Evolutionary conservation across 2,888 invertebrate genomes (phyloP), one percentile per base, ranked within the genome.

Genomic region (Andrena flavipes): DNA sequence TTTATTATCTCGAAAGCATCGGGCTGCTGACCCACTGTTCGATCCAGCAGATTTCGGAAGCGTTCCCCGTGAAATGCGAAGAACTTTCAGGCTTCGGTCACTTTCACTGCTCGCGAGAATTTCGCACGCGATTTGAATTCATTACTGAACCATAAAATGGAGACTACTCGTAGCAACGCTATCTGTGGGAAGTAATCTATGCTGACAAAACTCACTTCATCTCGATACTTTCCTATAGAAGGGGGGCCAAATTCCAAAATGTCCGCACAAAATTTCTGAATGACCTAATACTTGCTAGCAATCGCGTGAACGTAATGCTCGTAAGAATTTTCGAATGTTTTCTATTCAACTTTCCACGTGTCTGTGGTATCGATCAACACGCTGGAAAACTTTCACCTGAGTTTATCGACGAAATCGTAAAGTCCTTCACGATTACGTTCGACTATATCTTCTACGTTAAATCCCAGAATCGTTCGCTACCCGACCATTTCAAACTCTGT

Each of bases 21-120:
- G 7, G 48, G 49, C 10, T 23, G 49, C 56, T 67, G 62, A 35
- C 23, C 26, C 56, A 48, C 42, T 16, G 59, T 49, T 35, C 49
- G 49, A 49, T 60, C 59, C 13, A 76, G n/a, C 65, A 63, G 70
- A 82, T 84, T 87, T 87, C 49, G 54, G 72, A 68, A 80, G 62
- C 64, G 42, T 68, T 85, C 76, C 48, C 64, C 26, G 63, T 63
- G 65, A 84, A 87, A 84, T 80, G 68, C 42, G 26, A 78, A 23
- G 68, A 85, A 83, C 70, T 51, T 64, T 71, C 63, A 63, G 62
- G 4, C 48, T 56, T 65, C 67, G 35, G 63, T 77, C 63, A 82
- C 84, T 85, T 88, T 88, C 87, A 84, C 85, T 82, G 56, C 62
- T 76, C 70, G 35, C 59, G 69, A 59, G 75, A 76, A 88, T 82